phyloP scores from a whole-genome alignment of 1,140 invertebrate genomes.

The Meloidogyne hapla region DNA sequence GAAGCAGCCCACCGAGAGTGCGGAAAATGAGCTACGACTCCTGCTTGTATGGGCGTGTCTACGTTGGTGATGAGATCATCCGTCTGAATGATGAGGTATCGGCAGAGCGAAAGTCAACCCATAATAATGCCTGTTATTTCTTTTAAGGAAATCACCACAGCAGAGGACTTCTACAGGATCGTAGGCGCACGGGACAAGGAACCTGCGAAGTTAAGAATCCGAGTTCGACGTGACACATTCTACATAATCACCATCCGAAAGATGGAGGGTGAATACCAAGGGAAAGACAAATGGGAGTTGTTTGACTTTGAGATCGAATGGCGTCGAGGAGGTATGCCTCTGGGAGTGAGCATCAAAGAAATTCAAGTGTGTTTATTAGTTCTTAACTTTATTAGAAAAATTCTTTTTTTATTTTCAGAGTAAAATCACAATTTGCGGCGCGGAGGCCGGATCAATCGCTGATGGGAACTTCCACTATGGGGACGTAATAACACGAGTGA shows the following conservation, averaged over 20 bases:
- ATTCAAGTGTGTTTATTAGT: not conserved
- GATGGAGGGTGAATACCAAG: not conserved
- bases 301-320: not conserved
- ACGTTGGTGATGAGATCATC: not conserved
- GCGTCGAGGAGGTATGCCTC: not conserved
- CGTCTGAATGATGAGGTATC: not conserved
- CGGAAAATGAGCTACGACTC: not conserved
- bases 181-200: not conserved
- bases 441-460: not conserved
- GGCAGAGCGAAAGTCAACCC: not conserved
- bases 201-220: not conserved
- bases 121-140: not conserved
- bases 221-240: not conserved
- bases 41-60: not conserved
- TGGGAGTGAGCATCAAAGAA: not conserved
- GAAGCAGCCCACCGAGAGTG: not conserved
- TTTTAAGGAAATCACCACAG: not conserved
- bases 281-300: not conserved
- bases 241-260: not conserved
- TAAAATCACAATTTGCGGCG: not conserved
- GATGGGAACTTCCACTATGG: not conserved
- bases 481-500: not conserved
- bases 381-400: too few relatives aligned
- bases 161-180: not conserved
- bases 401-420: not conserved